Base-by-base conservation (phyloP, 2,888 invertebrate species). In the Craniophora ligustri region DNA sequence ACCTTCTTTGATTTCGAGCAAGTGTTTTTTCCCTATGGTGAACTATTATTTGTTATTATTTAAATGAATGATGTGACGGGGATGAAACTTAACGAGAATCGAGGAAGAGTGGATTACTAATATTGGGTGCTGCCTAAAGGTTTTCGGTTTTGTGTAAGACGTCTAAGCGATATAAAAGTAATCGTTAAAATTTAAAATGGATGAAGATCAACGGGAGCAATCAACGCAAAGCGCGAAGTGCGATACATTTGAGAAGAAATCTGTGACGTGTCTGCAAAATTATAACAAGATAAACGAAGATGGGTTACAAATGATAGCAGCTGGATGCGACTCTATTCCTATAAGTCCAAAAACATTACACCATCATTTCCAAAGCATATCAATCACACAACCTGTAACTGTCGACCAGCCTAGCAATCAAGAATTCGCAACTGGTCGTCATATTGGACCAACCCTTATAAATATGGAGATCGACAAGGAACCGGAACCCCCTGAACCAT, bases 401-500 rank as follows among this genome's bases (percentile, higher is more conserved):
- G 3, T 6, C 19, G 11, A 3, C 11, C 8, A 7, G 10, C 32
- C 10, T 1, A 13, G 8, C 7, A 23, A 23, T 10, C 0, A 23
- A 23, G 3, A 1, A 0, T 1, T n/a, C 10, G 3, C 1, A 21
- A 3, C 23, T 10, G n/a, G 3, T 23, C 2, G 3, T 23, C 23
- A 2, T 23, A 3, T 1, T 3, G 3, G 3, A 6, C 7, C 8
- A 36, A 1, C 19, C 8, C n/a, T n/a, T n/a, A n/a, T n/a, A n/a
- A 11, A 2, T 1, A n/a, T 16, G 8, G 40, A 15, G 11, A 48
- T 42, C 6, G 32, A 42, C 19, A 2, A 10, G n/a, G 41, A 58
- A 32, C 16, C 49, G 6, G 48, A 38, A 5, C 41, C 49, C 5
- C 49, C 42, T 10, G 41, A 49, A 30, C 28, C 42, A 14, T 58